Percentiles rank a stretch among this genome's conserved stretches.
Evolutionary conservation across 2,888 invertebrate species (phyloP).

Genomic region (Sussaba pulchella): DNA sequence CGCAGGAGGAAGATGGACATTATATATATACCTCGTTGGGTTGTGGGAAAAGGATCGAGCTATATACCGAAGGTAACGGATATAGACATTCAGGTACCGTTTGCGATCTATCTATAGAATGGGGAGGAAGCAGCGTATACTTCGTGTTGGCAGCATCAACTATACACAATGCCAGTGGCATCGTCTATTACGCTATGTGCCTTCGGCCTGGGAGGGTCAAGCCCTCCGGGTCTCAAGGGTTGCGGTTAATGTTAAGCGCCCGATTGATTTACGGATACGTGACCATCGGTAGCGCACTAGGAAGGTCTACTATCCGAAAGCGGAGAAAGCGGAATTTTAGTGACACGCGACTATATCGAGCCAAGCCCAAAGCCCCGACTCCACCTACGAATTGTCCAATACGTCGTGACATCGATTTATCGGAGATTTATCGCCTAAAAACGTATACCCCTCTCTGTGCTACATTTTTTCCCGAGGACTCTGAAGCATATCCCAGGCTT

Average conservation of each 20-base stretch:
- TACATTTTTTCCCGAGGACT: conserved; percentile 5
- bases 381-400: background rate
- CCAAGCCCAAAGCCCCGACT: conserved; percentile 1
- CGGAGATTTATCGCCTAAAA: conserved; percentile 30
- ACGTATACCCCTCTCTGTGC: background rate
- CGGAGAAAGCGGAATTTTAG: conserved; percentile 49
- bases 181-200: conserved; percentile 46
- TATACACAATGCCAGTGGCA: conserved; percentile 13
- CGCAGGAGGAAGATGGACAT: too few relatives aligned
- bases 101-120: background rate
- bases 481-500: background rate
- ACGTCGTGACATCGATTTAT: conserved; percentile 40
- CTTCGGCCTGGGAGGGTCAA: conserved; percentile 54
- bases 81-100: background rate
- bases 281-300: conserved; percentile 57
- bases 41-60: background rate
- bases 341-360: conserved; percentile 43
- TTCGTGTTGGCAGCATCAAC: conserved; percentile 17
- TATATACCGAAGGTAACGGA: background rate
- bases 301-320: conserved; percentile 28
- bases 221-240: conserved; percentile 69
- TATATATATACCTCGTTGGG: background rate
- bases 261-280: conserved; percentile 75
- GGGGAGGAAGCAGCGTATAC: background rate
- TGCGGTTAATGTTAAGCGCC: conserved; percentile 74